Evolutionary conservation across 1,140 invertebrate species (phyloP), one percentile per base, ranked within the genome.

Genomic region (Bombus difficillimus): DNA sequence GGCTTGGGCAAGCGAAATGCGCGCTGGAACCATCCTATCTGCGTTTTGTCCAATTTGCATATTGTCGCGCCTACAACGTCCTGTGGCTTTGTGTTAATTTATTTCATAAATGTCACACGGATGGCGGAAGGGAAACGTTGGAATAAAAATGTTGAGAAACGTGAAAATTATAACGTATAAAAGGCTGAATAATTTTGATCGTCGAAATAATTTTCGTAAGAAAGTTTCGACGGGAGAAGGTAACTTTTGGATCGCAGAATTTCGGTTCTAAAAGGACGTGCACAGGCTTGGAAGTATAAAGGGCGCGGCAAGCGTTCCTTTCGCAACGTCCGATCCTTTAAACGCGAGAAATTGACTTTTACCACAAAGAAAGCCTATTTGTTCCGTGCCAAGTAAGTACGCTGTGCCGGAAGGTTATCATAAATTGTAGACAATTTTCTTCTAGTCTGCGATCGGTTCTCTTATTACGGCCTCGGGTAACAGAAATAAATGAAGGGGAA

Each of bases 351-450:
- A 2, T 8, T 39, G 22, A 39, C 37, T 12, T 34, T 68, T 28
- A 13, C 37, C 37, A 2, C 68, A 13, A 71, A 39, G 37, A 71
- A 39, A 39, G 22, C 37, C 34, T 39, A 39, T 71, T 71, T 71
- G 68, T 25, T 22, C 18, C 66, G 32, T 25, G 66, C 18, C 66
- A 25, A 32, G 66, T 32, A 10, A 25, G 34, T 37, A 22, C 32
- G 18, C 32, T 34, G 32, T 39, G 37, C 37, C 25, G 68, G 68
- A 72, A 72, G 39, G 39, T 72, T 72, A 41, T 43, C 69, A 72
- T 43, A 72, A 72, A 72, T 72, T 72, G 39, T 72, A 41, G 69
- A 72, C 39, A n/a, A 72, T 72, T 72, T 72, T n/a, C 39, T 72
- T 43, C 12, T n/a, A 15, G 39, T 18, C 39, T 41, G 41, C 41